A percentile compares a stretch with the other conserved stretches of the same genome.
Conservation (phyloP, 2,113 vertebrate genomes). For the Myocastor coypus region DNA sequence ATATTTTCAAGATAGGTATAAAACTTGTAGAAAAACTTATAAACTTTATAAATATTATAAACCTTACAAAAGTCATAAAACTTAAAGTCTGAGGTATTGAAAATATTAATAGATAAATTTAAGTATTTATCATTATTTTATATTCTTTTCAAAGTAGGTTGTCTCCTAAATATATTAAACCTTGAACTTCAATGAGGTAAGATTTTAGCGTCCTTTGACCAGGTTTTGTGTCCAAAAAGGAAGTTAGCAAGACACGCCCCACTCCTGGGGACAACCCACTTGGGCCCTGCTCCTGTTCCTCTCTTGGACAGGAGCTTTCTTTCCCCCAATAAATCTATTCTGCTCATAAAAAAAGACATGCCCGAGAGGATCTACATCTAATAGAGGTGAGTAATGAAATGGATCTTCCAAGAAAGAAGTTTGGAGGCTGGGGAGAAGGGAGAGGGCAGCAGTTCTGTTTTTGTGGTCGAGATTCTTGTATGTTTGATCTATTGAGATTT, state of each 20-base stretch:
- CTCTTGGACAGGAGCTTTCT: too few relatives aligned
- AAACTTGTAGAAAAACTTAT: not conserved
- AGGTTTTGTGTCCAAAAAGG: not conserved
- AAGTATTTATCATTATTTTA: conserved; percentile 8
- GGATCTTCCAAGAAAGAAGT: conserved; percentile 6
- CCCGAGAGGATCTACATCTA: not conserved
- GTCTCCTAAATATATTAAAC: conserved; percentile 28
- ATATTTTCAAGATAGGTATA: conserved; percentile 14
- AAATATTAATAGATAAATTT: not conserved
- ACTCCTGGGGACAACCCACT: not conserved
- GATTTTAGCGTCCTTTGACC: not conserved
- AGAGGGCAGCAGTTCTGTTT: not conserved
- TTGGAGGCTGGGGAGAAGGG: not conserved
- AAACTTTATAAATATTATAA: conserved; percentile 13
- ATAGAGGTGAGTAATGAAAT: not conserved
- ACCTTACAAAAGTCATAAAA: conserved; percentile 2
- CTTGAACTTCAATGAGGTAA: not conserved
- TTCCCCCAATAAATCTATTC: too few relatives aligned
- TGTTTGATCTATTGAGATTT: not conserved
- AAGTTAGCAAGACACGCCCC: not conserved
- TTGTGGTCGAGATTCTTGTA: not conserved
- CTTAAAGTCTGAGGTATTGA: not conserved
- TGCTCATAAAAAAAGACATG: not conserved
- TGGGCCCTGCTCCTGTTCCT: too few relatives aligned
- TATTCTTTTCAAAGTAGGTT: not conserved